Conservation (phyloP, 2,797 vertebrate species). For the Hapalemur alaotrensis region DNA sequence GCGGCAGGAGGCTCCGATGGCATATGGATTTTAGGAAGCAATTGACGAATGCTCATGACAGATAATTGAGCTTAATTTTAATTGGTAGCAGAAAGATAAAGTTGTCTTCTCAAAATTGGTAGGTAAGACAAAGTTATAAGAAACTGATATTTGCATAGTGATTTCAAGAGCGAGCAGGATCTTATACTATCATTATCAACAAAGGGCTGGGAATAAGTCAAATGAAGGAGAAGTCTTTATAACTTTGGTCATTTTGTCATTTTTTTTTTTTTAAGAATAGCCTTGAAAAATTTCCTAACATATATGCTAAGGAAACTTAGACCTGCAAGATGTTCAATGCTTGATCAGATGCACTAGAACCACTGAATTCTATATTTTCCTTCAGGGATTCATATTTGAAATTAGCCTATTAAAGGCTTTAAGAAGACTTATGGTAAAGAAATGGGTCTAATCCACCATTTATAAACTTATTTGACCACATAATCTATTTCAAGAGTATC, state of each 20-base stretch:
- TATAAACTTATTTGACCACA: constrained; percentile 32
- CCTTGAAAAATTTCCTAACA: neutral
- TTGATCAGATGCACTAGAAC: constrained; percentile 9
- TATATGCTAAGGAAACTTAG: neutral
- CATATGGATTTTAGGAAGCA: neutral
- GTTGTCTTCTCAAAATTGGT: neutral
- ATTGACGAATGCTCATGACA: neutral
- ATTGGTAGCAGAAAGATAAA: neutral
- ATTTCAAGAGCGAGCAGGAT: neutral
- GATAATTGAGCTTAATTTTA: neutral
- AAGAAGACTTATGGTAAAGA: neutral
- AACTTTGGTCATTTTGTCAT: neutral
- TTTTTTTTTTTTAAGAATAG: neutral
- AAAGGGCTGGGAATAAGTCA: neutral
- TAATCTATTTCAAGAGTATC: neutral
- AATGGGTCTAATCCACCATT: constrained; percentile 24
- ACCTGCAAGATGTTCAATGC: neutral
- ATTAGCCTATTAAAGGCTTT: constrained; percentile 11
- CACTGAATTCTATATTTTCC: neutral
- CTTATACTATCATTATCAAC: neutral
- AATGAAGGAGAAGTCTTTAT: neutral
- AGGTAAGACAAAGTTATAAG: neutral
- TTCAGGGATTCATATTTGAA: constrained; percentile 12
- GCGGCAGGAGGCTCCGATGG: accelerated
- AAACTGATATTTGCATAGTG: neutral